A percentile compares a stretch with the other conserved stretches of the same genome.
These are phyloP conservation scores for Hylomyscus alleni DNA, from an alignment of 2,797 vertebrate species.

Conservation along the genomic window DNA sequence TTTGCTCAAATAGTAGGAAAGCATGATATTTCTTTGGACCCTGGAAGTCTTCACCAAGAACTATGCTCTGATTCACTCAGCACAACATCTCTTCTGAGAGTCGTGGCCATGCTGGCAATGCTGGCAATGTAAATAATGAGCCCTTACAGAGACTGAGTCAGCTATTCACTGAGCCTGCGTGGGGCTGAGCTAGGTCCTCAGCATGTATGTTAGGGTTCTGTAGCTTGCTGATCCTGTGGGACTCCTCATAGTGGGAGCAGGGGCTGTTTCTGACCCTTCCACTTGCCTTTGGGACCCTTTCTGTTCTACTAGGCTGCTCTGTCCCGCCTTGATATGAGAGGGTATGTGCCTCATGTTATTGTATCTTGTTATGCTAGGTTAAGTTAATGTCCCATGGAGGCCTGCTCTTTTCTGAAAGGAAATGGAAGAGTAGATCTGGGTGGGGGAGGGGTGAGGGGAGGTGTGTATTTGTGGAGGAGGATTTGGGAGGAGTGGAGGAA, in stretches of 20 bases:
- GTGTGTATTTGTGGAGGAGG: background rate
- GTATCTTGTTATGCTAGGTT: background rate
- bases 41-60: background rate
- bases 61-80: slow-evolving; percentile 10
- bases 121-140: background rate
- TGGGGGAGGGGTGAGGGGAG: background rate
- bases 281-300: background rate
- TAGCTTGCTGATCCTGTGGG: background rate
- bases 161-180: background rate
- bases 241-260: background rate
- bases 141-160: background rate
- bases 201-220: background rate
- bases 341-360: background rate
- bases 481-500: background rate
- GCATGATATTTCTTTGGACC: background rate
- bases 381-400: background rate
- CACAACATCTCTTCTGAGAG: background rate
- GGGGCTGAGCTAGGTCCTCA: background rate
- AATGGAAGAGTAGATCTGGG: background rate
- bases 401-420: background rate
- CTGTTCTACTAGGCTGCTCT: background rate
- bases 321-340: background rate
- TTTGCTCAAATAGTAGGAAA: background rate
- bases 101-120: background rate
- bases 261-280: background rate